phyloP scores from a whole-genome alignment of 2,888 invertebrate species.

The Keiferia lycopersicella region DNA sequence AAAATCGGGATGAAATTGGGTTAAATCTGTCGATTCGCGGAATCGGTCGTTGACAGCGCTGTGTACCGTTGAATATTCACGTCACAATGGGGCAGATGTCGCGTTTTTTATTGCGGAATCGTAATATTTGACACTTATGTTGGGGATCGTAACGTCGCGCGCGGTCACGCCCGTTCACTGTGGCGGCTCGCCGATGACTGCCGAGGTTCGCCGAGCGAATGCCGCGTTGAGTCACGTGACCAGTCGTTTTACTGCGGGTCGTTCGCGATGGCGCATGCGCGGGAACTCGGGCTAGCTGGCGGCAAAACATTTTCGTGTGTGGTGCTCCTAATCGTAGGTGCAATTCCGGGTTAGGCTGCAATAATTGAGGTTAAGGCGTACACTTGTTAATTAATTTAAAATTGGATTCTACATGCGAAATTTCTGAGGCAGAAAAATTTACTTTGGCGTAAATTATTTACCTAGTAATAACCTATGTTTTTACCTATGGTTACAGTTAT shows the following conservation, averaged over 20 bases:
- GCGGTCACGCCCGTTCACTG: slow-evolving; percentile 53
- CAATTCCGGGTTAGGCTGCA: slow-evolving; percentile 4
- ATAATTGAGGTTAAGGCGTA: neutral
- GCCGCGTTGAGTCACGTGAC: slow-evolving; percentile 82
- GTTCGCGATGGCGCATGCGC: slow-evolving; percentile 75
- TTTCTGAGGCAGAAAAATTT: neutral
- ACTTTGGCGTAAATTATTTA: neutral
- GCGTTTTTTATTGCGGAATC: slow-evolving; percentile 65
- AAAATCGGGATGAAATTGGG: slow-evolving; percentile 55
- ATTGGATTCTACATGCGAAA: neutral
- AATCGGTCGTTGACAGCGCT: slow-evolving; percentile 46
- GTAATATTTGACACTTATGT: slow-evolving; percentile 73
- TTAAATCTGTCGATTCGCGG: slow-evolving; percentile 44
- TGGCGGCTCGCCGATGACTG: slow-evolving; percentile 70
- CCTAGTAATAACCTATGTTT: too few relatives aligned
- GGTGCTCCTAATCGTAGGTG: slow-evolving; percentile 14
- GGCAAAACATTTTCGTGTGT: slow-evolving; percentile 60
- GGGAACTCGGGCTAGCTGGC: slow-evolving; percentile 54
- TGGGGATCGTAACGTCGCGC: slow-evolving; percentile 52
- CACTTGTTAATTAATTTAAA: neutral
- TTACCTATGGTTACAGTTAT: too few relatives aligned
- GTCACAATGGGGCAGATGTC: slow-evolving; percentile 63
- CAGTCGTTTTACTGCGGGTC: slow-evolving; percentile 81
- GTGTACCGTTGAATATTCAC: slow-evolving; percentile 53
- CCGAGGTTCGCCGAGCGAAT: slow-evolving; percentile 77